Percentiles rank a stretch among this genome's conserved stretches.
Conservation (phyloP, 2,797 vertebrate species). For the Hemibagrus guttatus region DNA sequence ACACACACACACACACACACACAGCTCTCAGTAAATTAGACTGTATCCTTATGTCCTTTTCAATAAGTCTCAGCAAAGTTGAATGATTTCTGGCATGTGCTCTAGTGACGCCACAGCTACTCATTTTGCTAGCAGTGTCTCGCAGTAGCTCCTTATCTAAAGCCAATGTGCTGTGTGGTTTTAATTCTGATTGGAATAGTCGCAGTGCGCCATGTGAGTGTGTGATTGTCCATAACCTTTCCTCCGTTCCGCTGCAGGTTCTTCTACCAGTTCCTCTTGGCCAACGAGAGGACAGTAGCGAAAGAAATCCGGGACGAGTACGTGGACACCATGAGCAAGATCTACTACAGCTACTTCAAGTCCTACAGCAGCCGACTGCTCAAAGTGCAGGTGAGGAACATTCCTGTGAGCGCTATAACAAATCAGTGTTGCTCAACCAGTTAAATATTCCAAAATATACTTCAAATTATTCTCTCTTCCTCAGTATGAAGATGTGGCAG, state of each 20-base stretch:
- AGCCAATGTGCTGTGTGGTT: neutral
- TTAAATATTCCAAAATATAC: no score
- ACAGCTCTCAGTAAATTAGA: neutral
- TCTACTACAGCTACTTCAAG: slow-evolving; percentile 92
- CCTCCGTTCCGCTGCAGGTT: slow-evolving; percentile 71
- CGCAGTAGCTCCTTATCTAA: neutral
- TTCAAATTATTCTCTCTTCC: slow-evolving; percentile 15
- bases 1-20: neutral
- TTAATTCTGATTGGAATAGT: neutral
- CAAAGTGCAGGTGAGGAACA: slow-evolving; percentile 86
- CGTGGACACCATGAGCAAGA: slow-evolving; percentile 91
- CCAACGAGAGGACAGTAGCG: slow-evolving; percentile 85
- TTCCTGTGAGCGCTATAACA: no score
- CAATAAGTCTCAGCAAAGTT: neutral
- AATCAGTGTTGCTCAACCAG: neutral
- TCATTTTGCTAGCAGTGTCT: neutral
- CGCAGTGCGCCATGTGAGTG: neutral
- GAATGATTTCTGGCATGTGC: neutral
- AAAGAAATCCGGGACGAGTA: slow-evolving; percentile 93
- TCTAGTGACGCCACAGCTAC: neutral
- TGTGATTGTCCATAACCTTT: neutral
- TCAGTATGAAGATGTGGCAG: slow-evolving; percentile 94
- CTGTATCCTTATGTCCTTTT: neutral
- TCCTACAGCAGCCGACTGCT: slow-evolving; percentile 89
- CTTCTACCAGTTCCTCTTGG: slow-evolving; percentile 93